phyloP scores from a whole-genome alignment of 2,888 invertebrate genomes.

The Cosmorhoe ocellata region DNA sequence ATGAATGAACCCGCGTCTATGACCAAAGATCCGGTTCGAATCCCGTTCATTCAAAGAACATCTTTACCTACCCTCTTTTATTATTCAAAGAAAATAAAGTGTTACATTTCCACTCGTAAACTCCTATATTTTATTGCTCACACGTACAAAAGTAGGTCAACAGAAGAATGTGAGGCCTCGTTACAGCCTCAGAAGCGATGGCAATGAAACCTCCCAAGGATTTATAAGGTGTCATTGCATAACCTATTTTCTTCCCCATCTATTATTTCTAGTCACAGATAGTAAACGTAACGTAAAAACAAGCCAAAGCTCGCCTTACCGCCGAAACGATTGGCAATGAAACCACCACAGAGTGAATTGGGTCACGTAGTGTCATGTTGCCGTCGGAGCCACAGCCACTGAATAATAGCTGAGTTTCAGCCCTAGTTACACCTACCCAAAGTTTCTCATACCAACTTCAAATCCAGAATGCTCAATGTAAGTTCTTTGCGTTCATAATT shows the following conservation, averaged over 20 bases:
- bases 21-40: too few species aligned
- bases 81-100: too few species aligned
- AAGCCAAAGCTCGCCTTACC: slow-evolving; percentile 12
- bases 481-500: not conserved
- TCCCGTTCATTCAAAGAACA: too few species aligned
- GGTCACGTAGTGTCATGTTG: slow-evolving; percentile 15
- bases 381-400: slow-evolving; percentile 6
- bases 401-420: slow-evolving; percentile 5
- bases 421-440: not conserved
- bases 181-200: too few species aligned
- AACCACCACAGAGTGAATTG: slow-evolving; percentile 14
- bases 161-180: too few species aligned
- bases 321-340: slow-evolving; percentile 26
- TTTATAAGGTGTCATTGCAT: not conserved
- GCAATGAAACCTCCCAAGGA: not conserved
- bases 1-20: too few species aligned
- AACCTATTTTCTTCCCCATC: not conserved
- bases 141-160: too few species aligned
- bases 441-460: too few species aligned
- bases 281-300: not conserved
- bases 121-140: not conserved
- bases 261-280: slow-evolving; percentile 3
- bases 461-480: not conserved
- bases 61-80: too few species aligned
- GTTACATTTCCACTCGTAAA: not conserved